Evolutionary conservation across 2,797 vertebrate species (phyloP).

Genomic region (Numenius phaeopus): DNA sequence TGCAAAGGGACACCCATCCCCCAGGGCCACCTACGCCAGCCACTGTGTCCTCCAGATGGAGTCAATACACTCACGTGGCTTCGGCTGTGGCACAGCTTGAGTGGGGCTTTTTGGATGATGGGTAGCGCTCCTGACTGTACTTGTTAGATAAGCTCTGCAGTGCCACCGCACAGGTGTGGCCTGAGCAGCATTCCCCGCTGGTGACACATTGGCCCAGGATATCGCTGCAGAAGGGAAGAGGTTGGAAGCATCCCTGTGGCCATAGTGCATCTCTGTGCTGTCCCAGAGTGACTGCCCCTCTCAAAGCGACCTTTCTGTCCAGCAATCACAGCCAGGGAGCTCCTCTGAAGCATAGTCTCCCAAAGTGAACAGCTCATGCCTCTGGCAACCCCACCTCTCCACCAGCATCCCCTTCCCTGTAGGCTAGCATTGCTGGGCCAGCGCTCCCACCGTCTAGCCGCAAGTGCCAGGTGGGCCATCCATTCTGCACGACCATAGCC

Average conservation of each 20-base stretch:
- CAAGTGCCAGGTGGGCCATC: not conserved
- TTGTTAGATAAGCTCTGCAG: not conserved
- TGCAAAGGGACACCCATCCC: not conserved
- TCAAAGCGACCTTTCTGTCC: not conserved
- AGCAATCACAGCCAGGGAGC: not conserved
- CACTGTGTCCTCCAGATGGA: not conserved
- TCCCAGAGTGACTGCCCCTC: not conserved
- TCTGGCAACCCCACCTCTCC: not conserved
- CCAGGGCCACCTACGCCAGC: not conserved
- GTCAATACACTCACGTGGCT: not conserved
- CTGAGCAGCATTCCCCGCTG: not conserved
- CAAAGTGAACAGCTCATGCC: not conserved
- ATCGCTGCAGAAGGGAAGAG: not conserved
- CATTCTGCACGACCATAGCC: accelerated
- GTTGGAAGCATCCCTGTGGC: not conserved
- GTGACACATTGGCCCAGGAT: not conserved
- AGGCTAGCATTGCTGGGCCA: not conserved
- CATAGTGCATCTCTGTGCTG: accelerated
- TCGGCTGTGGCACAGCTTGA: not conserved
- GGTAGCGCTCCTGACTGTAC: not conserved
- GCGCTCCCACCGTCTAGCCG: accelerated
- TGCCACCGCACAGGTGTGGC: not conserved
- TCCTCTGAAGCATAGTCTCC: not conserved
- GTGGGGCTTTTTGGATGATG: not conserved
- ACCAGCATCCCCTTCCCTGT: not conserved